Evolutionary conservation across 92 coral and sea anemone species (phyloP).

Genomic region (Epizoanthus scotinus): DNA sequence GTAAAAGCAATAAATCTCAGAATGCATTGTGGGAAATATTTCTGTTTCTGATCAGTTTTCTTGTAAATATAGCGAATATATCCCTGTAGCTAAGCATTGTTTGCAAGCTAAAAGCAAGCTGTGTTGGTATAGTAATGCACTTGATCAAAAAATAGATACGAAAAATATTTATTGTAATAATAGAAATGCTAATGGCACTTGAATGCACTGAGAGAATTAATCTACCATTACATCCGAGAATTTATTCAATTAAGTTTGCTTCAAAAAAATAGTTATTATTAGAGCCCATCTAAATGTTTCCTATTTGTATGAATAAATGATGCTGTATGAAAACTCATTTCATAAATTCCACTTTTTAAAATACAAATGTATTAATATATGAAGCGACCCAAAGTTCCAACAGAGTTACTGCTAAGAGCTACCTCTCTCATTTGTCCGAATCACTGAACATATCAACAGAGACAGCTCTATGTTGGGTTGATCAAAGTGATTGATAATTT

Average conservation of each 20-base stretch:
- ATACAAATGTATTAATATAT: too few relatives aligned
- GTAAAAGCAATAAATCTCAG: not conserved
- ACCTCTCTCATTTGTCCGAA: too few relatives aligned
- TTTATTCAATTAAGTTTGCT: slow-evolving; percentile 5
- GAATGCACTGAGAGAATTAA: not conserved
- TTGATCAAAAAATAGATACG: not conserved
- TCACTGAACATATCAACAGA: too few relatives aligned
- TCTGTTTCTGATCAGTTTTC: not conserved
- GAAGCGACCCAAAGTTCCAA: too few relatives aligned
- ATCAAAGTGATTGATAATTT: too few relatives aligned
- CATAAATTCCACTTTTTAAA: too few relatives aligned
- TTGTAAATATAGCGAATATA: too few relatives aligned
- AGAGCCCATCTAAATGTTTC: slow-evolving; percentile 5
- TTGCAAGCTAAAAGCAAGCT: not conserved
- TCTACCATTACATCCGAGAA: not conserved
- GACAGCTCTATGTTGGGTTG: too few relatives aligned
- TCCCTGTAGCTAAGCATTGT: not conserved
- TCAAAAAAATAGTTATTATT: slow-evolving; percentile 12
- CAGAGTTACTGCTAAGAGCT: too few relatives aligned
- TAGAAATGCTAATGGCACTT: not conserved
- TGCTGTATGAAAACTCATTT: not conserved
- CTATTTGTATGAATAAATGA: slow-evolving; percentile 2
- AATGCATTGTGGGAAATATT: not conserved
- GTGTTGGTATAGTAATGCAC: not conserved
- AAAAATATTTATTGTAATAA: not conserved